Conservation (phyloP, 2,888 invertebrate genomes). For the Hyposoter didymator region DNA sequence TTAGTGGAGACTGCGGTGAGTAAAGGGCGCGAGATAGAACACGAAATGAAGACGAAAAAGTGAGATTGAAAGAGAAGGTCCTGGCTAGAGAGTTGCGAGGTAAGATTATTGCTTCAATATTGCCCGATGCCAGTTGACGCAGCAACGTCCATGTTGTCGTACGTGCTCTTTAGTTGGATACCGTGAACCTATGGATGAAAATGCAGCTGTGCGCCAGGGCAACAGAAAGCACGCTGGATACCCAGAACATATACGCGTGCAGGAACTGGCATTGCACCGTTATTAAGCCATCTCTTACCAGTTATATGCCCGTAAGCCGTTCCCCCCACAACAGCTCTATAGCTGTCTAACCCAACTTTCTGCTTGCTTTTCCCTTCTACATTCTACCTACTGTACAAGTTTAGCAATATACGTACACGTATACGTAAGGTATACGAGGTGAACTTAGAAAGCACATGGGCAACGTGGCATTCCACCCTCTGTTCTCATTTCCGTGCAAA, state of each 20-base stretch:
- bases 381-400: constrained; percentile 36
- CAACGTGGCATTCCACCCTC: constrained; percentile 41
- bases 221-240: constrained; percentile 46
- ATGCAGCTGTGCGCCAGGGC: constrained; percentile 57
- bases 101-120: constrained; percentile 83
- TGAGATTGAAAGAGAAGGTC: constrained; percentile 54
- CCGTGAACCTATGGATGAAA: constrained; percentile 44
- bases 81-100: constrained; percentile 67
- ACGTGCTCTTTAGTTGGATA: constrained; percentile 51
- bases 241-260: constrained; percentile 68
- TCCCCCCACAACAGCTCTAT: constrained; percentile 65
- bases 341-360: constrained; percentile 56
- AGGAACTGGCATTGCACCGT: constrained; percentile 76
- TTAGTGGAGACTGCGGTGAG: constrained; percentile 56
- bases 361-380: constrained; percentile 37
- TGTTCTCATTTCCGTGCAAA: constrained; percentile 48
- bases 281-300: constrained; percentile 82
- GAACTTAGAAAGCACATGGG: constrained; percentile 22
- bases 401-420: constrained; percentile 24
- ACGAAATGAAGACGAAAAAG: constrained; percentile 34
- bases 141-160: constrained; percentile 71
- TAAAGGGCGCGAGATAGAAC: constrained; percentile 31
- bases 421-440: constrained; percentile 2
- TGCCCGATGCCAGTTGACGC: constrained; percentile 79
- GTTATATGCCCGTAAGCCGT: constrained; percentile 77